A percentile compares a stretch with the other conserved stretches of the same genome.
Evolutionary conservation across 2,888 invertebrate species (phyloP).

Genomic region (Heliconius ethilla): DNA sequence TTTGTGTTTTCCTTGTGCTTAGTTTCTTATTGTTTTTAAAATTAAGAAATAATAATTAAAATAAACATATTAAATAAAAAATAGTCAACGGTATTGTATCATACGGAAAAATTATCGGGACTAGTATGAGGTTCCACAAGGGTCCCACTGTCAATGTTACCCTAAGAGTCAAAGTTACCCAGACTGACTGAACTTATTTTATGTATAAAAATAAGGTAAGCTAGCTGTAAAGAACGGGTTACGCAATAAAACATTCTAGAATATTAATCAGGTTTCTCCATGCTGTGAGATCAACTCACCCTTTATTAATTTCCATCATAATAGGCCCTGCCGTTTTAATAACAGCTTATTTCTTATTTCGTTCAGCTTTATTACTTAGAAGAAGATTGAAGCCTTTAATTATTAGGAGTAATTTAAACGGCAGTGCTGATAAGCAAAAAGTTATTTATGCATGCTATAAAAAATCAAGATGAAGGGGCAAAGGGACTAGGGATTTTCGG

Average conservation of each 20-base stretch:
- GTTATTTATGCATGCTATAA: background rate
- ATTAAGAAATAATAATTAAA: too few relatives aligned
- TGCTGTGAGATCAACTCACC: constrained; percentile 35
- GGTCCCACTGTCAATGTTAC: too few relatives aligned
- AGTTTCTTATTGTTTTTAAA: too few relatives aligned
- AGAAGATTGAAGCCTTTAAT: constrained; percentile 13
- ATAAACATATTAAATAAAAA: too few relatives aligned
- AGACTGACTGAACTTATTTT: background rate
- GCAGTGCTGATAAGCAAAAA: constrained; percentile 6
- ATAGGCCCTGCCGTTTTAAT: constrained; percentile 26
- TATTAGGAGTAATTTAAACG: constrained; percentile 6
- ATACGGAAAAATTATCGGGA: too few relatives aligned
- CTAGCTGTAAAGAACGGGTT: background rate
- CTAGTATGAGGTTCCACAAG: too few relatives aligned
- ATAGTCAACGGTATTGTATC: too few relatives aligned
- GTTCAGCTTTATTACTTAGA: constrained; percentile 20
- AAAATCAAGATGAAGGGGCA: background rate
- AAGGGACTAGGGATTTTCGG: background rate
- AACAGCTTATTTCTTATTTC: constrained; percentile 19
- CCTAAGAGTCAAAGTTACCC: too few relatives aligned
- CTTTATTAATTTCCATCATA: constrained; percentile 35
- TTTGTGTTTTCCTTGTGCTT: too few relatives aligned
- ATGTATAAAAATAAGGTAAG: background rate
- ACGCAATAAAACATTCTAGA: constrained; percentile 16
- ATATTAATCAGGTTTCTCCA: constrained; percentile 35